phyloP scores from a whole-genome alignment of 2,888 invertebrate species.

The Polia nebulosa region DNA sequence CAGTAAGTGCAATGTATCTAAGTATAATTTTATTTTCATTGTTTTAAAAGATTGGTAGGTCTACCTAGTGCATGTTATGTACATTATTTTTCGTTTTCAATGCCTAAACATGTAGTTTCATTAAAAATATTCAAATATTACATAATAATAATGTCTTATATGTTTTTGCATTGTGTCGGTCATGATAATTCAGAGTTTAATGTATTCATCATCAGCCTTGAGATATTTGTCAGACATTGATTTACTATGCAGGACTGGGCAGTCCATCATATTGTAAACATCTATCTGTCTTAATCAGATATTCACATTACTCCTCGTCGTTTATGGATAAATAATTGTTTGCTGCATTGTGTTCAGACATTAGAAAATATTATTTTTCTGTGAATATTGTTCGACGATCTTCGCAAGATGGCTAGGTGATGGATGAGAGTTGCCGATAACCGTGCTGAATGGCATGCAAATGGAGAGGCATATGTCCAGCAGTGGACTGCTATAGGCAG shows the following conservation, averaged over 20 bases:
- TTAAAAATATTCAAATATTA: neutral
- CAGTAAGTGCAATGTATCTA: no score
- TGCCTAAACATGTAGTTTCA: no score
- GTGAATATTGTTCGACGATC: neutral
- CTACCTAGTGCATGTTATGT: no score
- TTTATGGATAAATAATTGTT: constrained; percentile 31
- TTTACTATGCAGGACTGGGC: constrained; percentile 34
- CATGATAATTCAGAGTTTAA: constrained; percentile 36
- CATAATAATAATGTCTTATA: constrained; percentile 25
- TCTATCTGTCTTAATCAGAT: constrained; percentile 54
- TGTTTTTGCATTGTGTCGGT: constrained; percentile 44
- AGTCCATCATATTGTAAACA: constrained; percentile 52
- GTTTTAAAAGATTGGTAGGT: no score
- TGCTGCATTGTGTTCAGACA: constrained; percentile 7
- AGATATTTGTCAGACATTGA: constrained; percentile 58
- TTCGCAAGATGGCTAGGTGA: no score
- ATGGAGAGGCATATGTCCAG: no score
- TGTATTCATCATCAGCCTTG: constrained; percentile 53
- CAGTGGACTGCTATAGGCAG: no score
- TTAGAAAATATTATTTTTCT: constrained; percentile 11
- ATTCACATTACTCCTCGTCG: constrained; percentile 30
- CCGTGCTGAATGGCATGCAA: no score
- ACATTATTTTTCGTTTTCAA: no score
- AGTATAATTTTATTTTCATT: no score
- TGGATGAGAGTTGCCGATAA: no score